phyloP scores from a whole-genome alignment of 2,113 vertebrate species.

The Corapipo altera region DNA sequence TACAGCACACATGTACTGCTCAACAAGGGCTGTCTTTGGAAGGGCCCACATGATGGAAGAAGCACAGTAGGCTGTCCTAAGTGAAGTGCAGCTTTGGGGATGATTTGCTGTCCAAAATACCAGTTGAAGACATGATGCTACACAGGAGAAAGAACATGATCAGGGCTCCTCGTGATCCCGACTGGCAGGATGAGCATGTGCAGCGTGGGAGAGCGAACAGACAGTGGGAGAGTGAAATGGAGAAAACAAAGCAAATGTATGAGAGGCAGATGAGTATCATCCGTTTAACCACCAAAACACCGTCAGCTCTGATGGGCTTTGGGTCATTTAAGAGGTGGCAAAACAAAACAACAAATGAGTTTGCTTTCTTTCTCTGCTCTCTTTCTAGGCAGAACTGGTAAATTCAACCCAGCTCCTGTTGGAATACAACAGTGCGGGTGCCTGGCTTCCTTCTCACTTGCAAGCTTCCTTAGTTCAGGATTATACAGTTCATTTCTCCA shows the following conservation, averaged over 20 bases:
- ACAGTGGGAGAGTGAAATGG: background rate
- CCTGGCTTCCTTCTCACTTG: background rate
- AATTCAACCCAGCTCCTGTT: background rate
- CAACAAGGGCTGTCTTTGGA: background rate
- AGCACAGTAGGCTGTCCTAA: background rate
- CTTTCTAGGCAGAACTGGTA: background rate
- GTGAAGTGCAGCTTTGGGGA: background rate
- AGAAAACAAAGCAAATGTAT: background rate
- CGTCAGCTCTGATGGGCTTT: background rate
- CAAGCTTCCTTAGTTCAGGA: background rate
- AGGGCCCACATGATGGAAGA: background rate
- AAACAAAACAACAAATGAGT: background rate
- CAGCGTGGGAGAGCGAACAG: background rate
- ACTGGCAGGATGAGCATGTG: background rate
- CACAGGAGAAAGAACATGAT: background rate
- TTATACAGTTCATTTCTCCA: constrained; percentile 5
- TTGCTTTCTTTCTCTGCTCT: background rate
- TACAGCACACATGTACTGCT: background rate
- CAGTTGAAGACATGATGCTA: background rate
- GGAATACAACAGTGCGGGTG: background rate
- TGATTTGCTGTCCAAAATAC: background rate
- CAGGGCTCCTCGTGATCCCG: background rate
- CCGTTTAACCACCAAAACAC: background rate
- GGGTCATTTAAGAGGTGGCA: background rate
- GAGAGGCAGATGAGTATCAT: background rate